Percentiles rank a stretch among this genome's conserved stretches.
These are phyloP conservation scores for Hippasteria phrygiana DNA, from an alignment of 53 echinoderm and acorn worm species.

Conservation along the genomic window DNA sequence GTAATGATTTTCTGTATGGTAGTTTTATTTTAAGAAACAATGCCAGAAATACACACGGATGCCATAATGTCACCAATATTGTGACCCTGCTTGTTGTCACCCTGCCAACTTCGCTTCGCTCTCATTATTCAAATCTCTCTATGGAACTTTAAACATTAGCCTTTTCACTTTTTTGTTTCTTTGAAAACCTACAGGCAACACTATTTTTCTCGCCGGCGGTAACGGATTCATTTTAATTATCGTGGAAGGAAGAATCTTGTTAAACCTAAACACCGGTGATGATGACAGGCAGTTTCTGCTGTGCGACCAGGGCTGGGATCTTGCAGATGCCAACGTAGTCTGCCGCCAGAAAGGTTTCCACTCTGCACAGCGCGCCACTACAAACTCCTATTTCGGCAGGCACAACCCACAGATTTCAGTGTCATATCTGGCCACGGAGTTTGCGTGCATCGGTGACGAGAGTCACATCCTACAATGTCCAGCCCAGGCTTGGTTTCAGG, in stretches of 20 bases:
- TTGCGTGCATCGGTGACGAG: slow-evolving; percentile 30
- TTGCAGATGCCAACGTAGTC: slow-evolving; percentile 32
- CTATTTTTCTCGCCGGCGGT: not conserved
- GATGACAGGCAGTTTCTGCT: not conserved
- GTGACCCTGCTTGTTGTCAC: no score
- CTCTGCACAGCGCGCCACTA: slow-evolving; percentile 12
- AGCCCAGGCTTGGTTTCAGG: slow-evolving; percentile 17
- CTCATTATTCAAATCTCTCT: no score
- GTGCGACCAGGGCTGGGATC: slow-evolving; percentile 49
- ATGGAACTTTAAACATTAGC: no score
- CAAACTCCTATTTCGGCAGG: slow-evolving; percentile 25
- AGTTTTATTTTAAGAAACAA: no score
- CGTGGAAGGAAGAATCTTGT: not conserved
- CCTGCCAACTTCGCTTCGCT: no score
- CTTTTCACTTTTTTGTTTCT: no score
- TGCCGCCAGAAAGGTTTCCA: slow-evolving; percentile 4
- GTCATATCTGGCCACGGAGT: slow-evolving; percentile 12
- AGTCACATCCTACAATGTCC: slow-evolving; percentile 41
- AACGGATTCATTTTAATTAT: no score
- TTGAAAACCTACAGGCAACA: not conserved
- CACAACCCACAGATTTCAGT: not conserved
- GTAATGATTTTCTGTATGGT: no score
- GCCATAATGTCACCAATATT: no score
- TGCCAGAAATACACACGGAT: no score
- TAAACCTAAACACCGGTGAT: slow-evolving; percentile 16